These are phyloP conservation scores for Sphaeramia orbicularis DNA, from an alignment of 2,797 vertebrate genomes.

Conservation along the genomic window DNA sequence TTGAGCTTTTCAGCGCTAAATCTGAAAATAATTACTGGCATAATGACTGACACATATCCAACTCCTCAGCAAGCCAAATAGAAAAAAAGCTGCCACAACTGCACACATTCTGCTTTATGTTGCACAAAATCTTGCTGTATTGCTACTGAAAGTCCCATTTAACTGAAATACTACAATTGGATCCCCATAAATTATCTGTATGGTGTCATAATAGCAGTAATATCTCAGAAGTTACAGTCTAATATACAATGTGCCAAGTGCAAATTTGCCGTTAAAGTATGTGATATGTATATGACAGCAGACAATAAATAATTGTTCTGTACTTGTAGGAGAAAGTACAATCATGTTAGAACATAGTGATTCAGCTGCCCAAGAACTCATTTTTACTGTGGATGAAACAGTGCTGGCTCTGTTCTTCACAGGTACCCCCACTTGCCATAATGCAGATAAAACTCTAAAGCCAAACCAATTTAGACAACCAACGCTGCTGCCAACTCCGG, in stretches of 20 bases:
- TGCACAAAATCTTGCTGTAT: slow-evolving; percentile 9
- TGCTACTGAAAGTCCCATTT: slow-evolving; percentile 33
- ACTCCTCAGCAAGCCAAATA: slow-evolving; percentile 31
- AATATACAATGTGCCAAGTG: too few relatives aligned
- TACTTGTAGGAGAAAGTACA: slow-evolving; percentile 12
- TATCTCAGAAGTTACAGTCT: too few relatives aligned
- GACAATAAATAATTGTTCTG: too few relatives aligned
- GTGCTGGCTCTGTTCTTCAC: slow-evolving; percentile 32
- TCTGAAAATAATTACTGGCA: slow-evolving; percentile 37
- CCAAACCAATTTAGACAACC: slow-evolving; percentile 57
- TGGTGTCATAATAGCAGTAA: slow-evolving; percentile 7
- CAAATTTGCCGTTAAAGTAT: too few relatives aligned
- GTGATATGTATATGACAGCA: too few relatives aligned
- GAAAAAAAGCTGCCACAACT: slow-evolving; percentile 25
- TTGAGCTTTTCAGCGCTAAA: slow-evolving; percentile 26
- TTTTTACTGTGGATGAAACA: slow-evolving; percentile 15
- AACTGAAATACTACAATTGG: slow-evolving; percentile 13
- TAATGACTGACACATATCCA: slow-evolving; percentile 43
- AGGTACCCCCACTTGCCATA: slow-evolving; percentile 9
- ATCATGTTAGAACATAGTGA: not conserved
- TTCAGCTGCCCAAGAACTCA: slow-evolving; percentile 5
- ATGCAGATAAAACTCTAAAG: slow-evolving; percentile 44
- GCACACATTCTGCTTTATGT: slow-evolving; percentile 18
- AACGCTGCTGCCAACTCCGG: slow-evolving; percentile 28
- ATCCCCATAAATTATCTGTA: slow-evolving; percentile 26